Conservation (phyloP, 2,797 vertebrate genomes). For the Leuciscus waleckii region DNA sequence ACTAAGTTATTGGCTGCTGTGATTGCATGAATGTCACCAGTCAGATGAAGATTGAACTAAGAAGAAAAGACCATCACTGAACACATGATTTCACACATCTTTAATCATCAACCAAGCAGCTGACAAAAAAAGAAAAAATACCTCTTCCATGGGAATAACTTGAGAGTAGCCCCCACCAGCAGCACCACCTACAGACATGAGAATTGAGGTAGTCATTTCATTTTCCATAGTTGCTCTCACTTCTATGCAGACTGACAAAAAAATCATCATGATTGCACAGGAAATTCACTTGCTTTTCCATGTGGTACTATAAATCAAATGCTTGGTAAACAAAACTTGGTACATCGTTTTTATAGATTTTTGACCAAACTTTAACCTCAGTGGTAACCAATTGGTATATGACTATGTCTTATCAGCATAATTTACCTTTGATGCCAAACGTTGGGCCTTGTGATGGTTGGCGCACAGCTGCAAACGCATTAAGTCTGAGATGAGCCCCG, state of each 20-base stretch:
- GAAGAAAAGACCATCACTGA: conserved; percentile 27
- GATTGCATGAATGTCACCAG: conserved; percentile 98
- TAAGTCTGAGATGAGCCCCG: conserved; percentile 90
- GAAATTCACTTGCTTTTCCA: not conserved
- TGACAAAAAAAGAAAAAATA: conserved; percentile 65
- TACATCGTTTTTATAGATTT: not conserved
- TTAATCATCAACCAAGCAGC: not conserved
- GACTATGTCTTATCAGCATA: not conserved
- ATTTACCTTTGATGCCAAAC: conserved; percentile 96
- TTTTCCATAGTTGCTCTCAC: not conserved
- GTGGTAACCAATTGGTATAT: not conserved
- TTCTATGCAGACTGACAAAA: not conserved
- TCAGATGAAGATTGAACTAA: conserved; percentile 99
- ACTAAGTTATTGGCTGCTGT: conserved; percentile 97
- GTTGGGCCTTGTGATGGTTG: conserved; percentile 98
- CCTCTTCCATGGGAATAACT: conserved; percentile 99
- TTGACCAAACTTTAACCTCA: not conserved
- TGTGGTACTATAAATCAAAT: not conserved
- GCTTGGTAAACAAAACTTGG: not conserved
- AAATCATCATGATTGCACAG: not conserved
- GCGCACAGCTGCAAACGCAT: conserved; percentile 94
- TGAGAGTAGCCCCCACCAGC: conserved; percentile 98
- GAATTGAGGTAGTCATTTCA: not conserved
- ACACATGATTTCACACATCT: not conserved
- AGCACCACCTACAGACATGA: conserved; percentile 87